A percentile compares a stretch with the other conserved stretches of the same genome.
Conservation (phyloP, 2,888 invertebrate species). For the Petrolisthes manimaculis region DNA sequence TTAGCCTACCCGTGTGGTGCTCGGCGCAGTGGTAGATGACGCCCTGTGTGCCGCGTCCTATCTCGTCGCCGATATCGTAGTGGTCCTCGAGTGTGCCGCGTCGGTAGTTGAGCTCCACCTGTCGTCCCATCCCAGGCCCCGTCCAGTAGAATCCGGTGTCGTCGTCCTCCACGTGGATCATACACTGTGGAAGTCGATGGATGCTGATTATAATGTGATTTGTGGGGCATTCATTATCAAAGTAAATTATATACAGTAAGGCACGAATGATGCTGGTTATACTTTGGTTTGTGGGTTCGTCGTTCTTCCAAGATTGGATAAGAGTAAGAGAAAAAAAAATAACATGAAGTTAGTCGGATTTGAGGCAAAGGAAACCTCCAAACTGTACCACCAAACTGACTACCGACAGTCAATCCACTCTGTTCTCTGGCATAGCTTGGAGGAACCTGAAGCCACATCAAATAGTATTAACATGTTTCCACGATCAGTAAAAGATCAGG, state of each 20-base stretch:
- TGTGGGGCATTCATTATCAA: not conserved
- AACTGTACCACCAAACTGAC: too few species aligned
- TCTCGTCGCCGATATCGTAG: slow-evolving; percentile 91
- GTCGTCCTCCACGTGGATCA: slow-evolving; percentile 86
- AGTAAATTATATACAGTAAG: not conserved
- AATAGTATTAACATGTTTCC: too few species aligned
- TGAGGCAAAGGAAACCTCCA: too few species aligned
- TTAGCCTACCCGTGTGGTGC: slow-evolving; percentile 55
- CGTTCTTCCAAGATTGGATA: too few species aligned
- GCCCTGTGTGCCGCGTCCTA: slow-evolving; percentile 92
- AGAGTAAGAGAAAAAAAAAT: too few species aligned
- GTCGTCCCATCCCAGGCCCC: slow-evolving; percentile 78
- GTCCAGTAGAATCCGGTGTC: slow-evolving; percentile 84
- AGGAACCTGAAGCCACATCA: too few species aligned
- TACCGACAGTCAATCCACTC: too few species aligned
- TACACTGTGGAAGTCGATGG: slow-evolving; percentile 70
- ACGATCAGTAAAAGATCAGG: too few species aligned
- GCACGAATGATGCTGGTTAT: too few species aligned
- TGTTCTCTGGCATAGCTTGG: too few species aligned
- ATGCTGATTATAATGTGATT: not conserved
- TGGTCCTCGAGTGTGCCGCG: slow-evolving; percentile 81
- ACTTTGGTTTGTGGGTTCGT: too few species aligned
- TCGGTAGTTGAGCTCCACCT: slow-evolving; percentile 77
- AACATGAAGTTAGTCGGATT: too few species aligned
- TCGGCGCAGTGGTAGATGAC: slow-evolving; percentile 77